Evolutionary conservation across 2,888 invertebrate genomes (phyloP).

Genomic region (Megaustenia siamemsis): DNA sequence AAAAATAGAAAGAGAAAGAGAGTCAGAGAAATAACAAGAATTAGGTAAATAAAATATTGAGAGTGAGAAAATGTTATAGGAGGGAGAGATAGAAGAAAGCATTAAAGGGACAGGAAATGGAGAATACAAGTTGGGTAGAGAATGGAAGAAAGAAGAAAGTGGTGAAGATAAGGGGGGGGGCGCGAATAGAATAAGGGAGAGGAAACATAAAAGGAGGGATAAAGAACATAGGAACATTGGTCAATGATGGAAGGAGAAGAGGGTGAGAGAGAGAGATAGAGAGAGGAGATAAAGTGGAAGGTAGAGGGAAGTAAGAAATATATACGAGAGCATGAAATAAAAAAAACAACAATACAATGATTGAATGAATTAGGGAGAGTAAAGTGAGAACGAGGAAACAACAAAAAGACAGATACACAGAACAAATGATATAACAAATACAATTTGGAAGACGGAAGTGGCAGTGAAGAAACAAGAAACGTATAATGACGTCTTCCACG

Average conservation of each 20-base stretch:
- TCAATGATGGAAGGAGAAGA: slow-evolving; percentile 3
- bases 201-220: slow-evolving; percentile 14
- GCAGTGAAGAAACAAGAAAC: no score
- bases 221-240: neutral
- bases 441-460: no score
- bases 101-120: neutral
- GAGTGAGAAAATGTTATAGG: neutral
- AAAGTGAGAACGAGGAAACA: slow-evolving; percentile 22
- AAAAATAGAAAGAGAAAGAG: no score
- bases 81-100: neutral
- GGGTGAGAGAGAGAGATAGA: no score
- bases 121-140: neutral
- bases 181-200: neutral
- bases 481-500: no score
- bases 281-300: no score
- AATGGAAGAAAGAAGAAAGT: neutral
- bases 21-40: no score
- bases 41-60: no score
- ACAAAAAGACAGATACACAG: neutral
- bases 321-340: neutral
- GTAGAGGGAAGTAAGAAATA: slow-evolving; percentile 18
- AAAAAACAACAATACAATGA: neutral
- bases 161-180: slow-evolving; percentile 2
- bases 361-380: neutral
- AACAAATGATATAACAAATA: no score